Conservation (phyloP, 2,113 vertebrate species). For the Coptodon bakossiorum region DNA sequence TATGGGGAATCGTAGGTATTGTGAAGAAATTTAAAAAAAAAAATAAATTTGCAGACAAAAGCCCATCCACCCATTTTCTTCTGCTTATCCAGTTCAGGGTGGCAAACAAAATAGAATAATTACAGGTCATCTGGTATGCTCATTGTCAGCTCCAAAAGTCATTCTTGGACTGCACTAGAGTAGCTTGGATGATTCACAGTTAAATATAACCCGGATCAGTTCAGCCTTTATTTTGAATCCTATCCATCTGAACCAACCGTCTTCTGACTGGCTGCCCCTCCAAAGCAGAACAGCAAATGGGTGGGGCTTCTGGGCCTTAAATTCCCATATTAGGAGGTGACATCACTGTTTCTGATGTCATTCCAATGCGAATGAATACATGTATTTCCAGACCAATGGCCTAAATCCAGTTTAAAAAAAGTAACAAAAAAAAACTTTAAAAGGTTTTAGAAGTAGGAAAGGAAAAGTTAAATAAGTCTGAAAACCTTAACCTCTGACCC, state of each 20-base stretch:
- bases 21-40: not conserved
- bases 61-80: not conserved
- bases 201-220: not conserved
- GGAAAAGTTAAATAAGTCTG: not conserved
- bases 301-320: not conserved
- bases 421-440: not conserved
- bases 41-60: not conserved
- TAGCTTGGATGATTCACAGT: not conserved
- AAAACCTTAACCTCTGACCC: not conserved
- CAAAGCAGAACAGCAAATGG: not conserved
- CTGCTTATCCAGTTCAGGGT: not conserved
- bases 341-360: not conserved
- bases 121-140: not conserved
- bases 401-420: not conserved
- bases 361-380: not conserved
- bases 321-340: not conserved
- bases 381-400: not conserved
- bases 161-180: not conserved
- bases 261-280: not conserved
- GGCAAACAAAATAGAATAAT: not conserved
- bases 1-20: not conserved
- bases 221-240: not conserved
- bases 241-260: fast-evolving
- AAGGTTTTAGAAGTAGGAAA: not conserved
- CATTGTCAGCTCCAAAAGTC: not conserved